phyloP scores from a whole-genome alignment of 2,797 vertebrate genomes.

The Spinus pinus region DNA sequence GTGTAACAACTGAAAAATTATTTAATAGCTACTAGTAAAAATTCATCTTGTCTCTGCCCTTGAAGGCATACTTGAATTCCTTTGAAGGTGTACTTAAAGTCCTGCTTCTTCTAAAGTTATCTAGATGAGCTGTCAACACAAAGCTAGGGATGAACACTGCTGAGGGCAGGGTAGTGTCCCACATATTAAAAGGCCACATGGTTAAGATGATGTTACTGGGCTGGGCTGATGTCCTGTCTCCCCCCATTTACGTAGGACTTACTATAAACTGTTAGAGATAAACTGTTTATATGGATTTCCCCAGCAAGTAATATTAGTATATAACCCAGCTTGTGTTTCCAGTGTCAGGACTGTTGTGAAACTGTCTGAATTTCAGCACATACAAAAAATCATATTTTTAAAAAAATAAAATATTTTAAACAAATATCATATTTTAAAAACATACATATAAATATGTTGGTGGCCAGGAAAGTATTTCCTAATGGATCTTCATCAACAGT shows the following conservation, averaged over 20 bases:
- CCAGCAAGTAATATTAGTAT: neutral
- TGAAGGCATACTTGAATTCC: neutral
- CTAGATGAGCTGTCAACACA: neutral
- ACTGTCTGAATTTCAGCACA: neutral
- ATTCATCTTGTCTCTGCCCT: neutral
- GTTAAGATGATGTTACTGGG: neutral
- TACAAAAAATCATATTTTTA: neutral
- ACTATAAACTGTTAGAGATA: constrained; percentile 13
- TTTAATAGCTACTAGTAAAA: neutral
- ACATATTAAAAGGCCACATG: neutral
- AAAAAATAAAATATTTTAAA: neutral
- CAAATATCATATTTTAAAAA: neutral
- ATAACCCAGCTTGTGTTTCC: neutral
- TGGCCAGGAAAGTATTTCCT: neutral
- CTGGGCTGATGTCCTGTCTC: neutral
- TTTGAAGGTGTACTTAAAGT: neutral
- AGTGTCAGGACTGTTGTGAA: neutral
- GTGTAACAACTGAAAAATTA: neutral
- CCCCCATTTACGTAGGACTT: neutral
- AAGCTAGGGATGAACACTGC: neutral
- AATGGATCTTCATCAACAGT: neutral
- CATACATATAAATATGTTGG: neutral
- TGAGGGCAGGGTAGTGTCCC: neutral
- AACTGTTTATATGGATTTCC: constrained; percentile 4
- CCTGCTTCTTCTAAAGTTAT: neutral